Base-by-base conservation (phyloP, 1,140 invertebrate genomes). In the Brachionus koreanus region DNA sequence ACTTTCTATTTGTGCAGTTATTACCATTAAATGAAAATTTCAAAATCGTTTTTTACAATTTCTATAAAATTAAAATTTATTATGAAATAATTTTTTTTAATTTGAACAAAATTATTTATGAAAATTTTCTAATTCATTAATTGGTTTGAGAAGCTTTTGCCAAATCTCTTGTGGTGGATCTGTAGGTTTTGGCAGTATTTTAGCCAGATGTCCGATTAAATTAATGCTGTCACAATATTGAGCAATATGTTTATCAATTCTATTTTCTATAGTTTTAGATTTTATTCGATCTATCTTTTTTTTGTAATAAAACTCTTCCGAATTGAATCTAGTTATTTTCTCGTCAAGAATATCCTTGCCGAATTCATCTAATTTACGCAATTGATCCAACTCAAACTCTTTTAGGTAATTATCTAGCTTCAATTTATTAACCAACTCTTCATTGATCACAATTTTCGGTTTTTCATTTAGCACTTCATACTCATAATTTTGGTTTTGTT, bases 201-300 rank as follows among this genome's bases (percentile, higher is more conserved):
- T 29, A 23, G 74, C 74, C 19, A 77, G 37, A 52, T 77, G 10
- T 25, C 74, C 74, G 4, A 77, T 61, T 37, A 77, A 37, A 7
- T 29, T 61, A 33, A 77, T 77, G 6, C 74, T 35, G 23, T 77
- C 74, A 49, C 74, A 77, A 37, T 77, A 77, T 33, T 77, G n/a
- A 16, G 42, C 37, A 13, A 52, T 16, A 37, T 77, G 74, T 29
- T 10, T n/a, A 29, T 77, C 19, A 46, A 33, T 49, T 35, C 25
- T 12, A 77, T 12, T 9, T 12, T 77, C 74, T 52, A n/a, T 29
- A 0, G 7, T 52, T 23, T 49, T 77, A 12, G 74, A 77, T 61
- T 25, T 46, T 7, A 77, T 37, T 19, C 74, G 42, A 37, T 77
- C 42, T 33, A 77, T 37, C 25, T 77, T 77, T 7, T 37, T 12